Evolutionary conservation across 2,113 vertebrate species (phyloP), one percentile per base, ranked within the genome.

Genomic region (Colaptes auratus): DNA sequence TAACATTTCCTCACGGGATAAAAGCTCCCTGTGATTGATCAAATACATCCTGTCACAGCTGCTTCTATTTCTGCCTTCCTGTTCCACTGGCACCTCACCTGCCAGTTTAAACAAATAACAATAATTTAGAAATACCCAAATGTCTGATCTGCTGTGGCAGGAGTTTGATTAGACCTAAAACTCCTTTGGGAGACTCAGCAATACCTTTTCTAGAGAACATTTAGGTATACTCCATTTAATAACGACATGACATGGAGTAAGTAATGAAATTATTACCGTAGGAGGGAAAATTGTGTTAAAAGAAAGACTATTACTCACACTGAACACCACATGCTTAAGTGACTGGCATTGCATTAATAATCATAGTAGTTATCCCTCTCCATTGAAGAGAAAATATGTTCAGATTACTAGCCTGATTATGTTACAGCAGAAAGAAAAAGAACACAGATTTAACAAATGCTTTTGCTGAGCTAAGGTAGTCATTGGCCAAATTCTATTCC

Each of bases 131-230:
- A 95, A 93, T 18, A 46, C 74, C 65, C 70, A 81, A 88, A 93
- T 69, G 35, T 92, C 95, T 95, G 10, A 39, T 39, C 39, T 39
- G 39, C 12, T 39, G 12, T 39, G 39, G 39, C 39, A 39, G 39
- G 12, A 39, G 39, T 39, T 39, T 39, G 97, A 96, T 96, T 96
- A 96, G 73, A 95, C 52, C 74, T 88, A 94, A 96, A 96, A 93
- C 81, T 95, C 96, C 97, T 96, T 85, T 91, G 52, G 76, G 96
- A 95, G 61, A 92, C 84, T 90, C 95, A 97, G 94, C 76, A 94
- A 60, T 89, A 96, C 89, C 92, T 96, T 95, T 95, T 82, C 69
- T 91, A 71, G 95, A 88, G 36, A 92, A 18, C n/a, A 71, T 82
- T 94, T 95, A 97, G 91, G 88, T 84, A 96, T 82, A 95, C 85